These are phyloP conservation scores for Archips xylosteana DNA, from an alignment of 2,888 invertebrate species.

Conservation along the genomic window DNA sequence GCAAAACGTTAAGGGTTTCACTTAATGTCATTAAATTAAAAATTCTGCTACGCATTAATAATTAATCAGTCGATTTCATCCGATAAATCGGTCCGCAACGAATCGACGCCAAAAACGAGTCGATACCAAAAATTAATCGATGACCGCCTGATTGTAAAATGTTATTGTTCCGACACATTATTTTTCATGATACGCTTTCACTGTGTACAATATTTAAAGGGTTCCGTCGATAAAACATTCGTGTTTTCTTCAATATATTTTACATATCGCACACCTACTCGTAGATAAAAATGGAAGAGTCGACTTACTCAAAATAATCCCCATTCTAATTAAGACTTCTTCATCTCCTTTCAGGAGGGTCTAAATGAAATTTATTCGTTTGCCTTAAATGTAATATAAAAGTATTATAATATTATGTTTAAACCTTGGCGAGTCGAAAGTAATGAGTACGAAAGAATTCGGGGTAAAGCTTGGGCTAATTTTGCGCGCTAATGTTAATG, in stretches of 20 bases:
- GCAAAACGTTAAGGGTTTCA: slow-evolving; percentile 28
- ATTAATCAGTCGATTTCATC: slow-evolving; percentile 62
- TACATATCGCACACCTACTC: no score
- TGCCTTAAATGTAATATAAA: no score
- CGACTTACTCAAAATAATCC: no score
- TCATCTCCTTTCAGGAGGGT: no score
- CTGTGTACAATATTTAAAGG: slow-evolving; percentile 32
- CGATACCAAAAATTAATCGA: slow-evolving; percentile 63
- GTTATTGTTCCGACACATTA: slow-evolving; percentile 57
- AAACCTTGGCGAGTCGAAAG: no score
- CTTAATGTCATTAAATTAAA: slow-evolving; percentile 37
- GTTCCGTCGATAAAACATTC: slow-evolving; percentile 3
- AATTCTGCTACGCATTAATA: slow-evolving; percentile 46
- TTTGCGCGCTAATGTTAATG: no score
- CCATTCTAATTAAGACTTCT: no score
- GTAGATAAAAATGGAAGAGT: no score
- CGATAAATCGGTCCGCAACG: slow-evolving; percentile 70
- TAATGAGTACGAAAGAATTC: no score
- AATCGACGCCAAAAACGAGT: slow-evolving; percentile 50
- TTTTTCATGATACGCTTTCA: slow-evolving; percentile 50
- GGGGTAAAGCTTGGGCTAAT: no score
- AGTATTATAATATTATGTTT: no score
- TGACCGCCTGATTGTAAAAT: slow-evolving; percentile 54
- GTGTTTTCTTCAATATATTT: background rate
- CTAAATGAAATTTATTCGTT: no score